Percentiles rank a stretch among this genome's conserved stretches.
These are phyloP conservation scores for Ichneumon xanthorius DNA, from an alignment of 2,888 invertebrate genomes.

Conservation along the genomic window DNA sequence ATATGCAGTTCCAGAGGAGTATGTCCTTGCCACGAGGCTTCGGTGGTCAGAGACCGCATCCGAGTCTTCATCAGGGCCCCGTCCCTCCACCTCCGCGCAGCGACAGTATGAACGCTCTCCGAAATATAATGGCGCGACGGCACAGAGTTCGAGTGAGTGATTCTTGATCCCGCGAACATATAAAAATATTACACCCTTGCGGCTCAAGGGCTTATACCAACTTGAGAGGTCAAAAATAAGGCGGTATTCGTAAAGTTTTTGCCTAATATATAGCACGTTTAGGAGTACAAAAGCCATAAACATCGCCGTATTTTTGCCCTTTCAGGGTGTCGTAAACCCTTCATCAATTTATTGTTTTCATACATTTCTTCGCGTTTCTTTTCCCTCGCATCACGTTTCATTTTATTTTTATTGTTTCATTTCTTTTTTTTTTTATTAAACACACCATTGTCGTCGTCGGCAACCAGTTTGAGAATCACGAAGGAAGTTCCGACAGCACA, in stretches of 20 bases:
- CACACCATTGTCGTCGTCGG: slow-evolving; percentile 66
- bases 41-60: slow-evolving; percentile 80
- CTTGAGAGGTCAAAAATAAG: no score
- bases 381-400: neutral
- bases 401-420: slow-evolving; percentile 22
- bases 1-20: slow-evolving; percentile 83
- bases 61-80: slow-evolving; percentile 76
- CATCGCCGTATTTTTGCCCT: no score
- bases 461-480: slow-evolving; percentile 79
- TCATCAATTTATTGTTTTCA: neutral
- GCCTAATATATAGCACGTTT: no score
- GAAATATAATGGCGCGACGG: slow-evolving; percentile 82
- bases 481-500: slow-evolving; percentile 81
- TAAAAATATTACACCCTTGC: neutral
- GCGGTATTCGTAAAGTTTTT: no score
- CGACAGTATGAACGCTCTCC: slow-evolving; percentile 84
- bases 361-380: neutral
- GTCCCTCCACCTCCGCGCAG: slow-evolving; percentile 83
- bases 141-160: slow-evolving; percentile 81
- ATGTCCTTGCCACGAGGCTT: slow-evolving; percentile 85
- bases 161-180: neutral
- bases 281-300: no score
- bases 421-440: slow-evolving; percentile 25
- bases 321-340: no score
- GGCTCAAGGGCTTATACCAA: no score